Base-by-base conservation (phyloP, 2,888 invertebrate species). In the Frankliniella fusca region DNA sequence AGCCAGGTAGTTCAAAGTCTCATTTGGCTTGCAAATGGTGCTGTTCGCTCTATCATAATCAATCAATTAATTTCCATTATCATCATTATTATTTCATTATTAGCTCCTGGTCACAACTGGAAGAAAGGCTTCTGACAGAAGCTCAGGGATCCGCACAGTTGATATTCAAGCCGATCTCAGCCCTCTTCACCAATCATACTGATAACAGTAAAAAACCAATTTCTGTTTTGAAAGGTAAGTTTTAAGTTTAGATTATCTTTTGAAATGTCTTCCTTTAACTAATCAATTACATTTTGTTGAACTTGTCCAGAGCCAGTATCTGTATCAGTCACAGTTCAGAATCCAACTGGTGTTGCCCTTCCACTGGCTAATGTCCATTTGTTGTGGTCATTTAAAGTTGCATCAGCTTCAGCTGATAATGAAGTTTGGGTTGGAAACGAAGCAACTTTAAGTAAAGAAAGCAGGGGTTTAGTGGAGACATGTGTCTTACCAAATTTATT, bases 151-250 rank as follows among this genome's bases (percentile, higher is more conserved):
- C 91, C 3, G 89, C 92, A 38, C 93, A 94, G 9, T 92, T 94
- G 90, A 91, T 94, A 84, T 95, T 95, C 87, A 94, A 93, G 86
- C 95, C 96, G 0, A 92, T 93, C 1, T 89, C 93, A 49, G 93
- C 94, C 84, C 89, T 96, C 82, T 94, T 94, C 86, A 93, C 92
- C 0, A 90, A 91, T 84, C 90, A 90, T 83, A 92, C 92, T 83
- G 92, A 94, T 84, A 92, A 92, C 85, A 89, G 88, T 80, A 88
- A 89, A 81, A 92, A 91, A 86, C 94, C 96, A 3, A 89, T 93
- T 38, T 93, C 93, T 15, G 92, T 95, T 81, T 91, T 94, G 85
- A 93, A 93, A 87, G 93, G 93, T 93, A 86, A 85, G 86, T 82
- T 80, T 82, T 82, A 27, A 20, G 7, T 54, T 54, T 54, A 50